Evolutionary conservation across 2,888 invertebrate species (phyloP).

Genomic region (Zygaena filipendulae): DNA sequence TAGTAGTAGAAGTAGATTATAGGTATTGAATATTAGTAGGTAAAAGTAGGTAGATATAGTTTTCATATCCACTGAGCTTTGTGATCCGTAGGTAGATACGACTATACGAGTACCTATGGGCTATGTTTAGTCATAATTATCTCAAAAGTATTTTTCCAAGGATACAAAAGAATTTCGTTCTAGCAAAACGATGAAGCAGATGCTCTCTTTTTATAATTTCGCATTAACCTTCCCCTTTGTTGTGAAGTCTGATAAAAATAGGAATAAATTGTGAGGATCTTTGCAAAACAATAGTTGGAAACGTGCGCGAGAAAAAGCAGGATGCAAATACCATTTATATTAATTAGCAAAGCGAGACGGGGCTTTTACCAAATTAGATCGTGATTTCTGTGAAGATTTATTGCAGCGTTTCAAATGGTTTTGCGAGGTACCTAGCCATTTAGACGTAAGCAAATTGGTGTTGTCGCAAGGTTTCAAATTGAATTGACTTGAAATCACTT

Average conservation of each 20-base stretch:
- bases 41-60: too few relatives aligned
- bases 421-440: slow-evolving; percentile 63
- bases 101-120: too few relatives aligned
- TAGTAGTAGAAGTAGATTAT: too few relatives aligned
- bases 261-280: slow-evolving; percentile 66
- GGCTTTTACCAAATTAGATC: slow-evolving; percentile 69
- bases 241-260: slow-evolving; percentile 56
- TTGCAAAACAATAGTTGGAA: slow-evolving; percentile 68
- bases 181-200: slow-evolving; percentile 37
- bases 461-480: slow-evolving; percentile 57
- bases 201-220: slow-evolving; percentile 51
- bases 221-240: slow-evolving; percentile 41
- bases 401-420: slow-evolving; percentile 66
- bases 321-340: slow-evolving; percentile 70
- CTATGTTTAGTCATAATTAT: too few relatives aligned
- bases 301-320: slow-evolving; percentile 67
- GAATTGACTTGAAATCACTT: slow-evolving; percentile 52
- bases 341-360: slow-evolving; percentile 69
- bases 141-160: too few relatives aligned
- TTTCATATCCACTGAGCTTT: too few relatives aligned
- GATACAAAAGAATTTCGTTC: too few relatives aligned
- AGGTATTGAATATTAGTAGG: too few relatives aligned
- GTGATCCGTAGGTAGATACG: too few relatives aligned
- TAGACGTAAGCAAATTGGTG: slow-evolving; percentile 58
- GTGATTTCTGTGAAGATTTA: slow-evolving; percentile 67